Evolutionary conservation across 1,140 invertebrate species (phyloP).

Genomic region (Medauroidea extradentata): DNA sequence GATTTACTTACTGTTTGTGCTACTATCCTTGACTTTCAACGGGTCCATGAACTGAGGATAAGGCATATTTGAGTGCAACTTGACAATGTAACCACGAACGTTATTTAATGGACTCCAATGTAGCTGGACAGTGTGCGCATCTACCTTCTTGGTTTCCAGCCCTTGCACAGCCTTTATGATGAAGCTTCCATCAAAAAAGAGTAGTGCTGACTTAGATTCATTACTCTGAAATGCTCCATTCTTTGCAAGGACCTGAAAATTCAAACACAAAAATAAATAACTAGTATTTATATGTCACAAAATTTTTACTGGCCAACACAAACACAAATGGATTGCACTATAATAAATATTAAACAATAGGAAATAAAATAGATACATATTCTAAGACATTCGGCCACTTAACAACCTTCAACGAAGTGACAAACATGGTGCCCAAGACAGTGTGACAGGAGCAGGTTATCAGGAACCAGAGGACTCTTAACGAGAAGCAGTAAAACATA

Average conservation of each 20-base stretch:
- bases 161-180: conserved; percentile 57
- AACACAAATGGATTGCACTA: too few relatives aligned
- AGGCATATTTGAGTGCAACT: conserved; percentile 41
- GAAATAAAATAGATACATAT: too few relatives aligned
- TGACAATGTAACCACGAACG: conserved; percentile 59
- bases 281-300: too few relatives aligned
- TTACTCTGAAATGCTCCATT: conserved; percentile 55
- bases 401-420: too few relatives aligned
- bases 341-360: too few relatives aligned
- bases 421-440: too few relatives aligned
- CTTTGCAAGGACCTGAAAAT: conserved; percentile 57
- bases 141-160: conserved; percentile 46
- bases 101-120: conserved; percentile 54
- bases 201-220: conserved; percentile 49
- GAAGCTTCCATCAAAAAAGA: conserved; percentile 56
- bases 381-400: too few relatives aligned
- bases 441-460: too few relatives aligned
- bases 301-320: too few relatives aligned
- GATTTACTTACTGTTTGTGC: conserved; percentile 26
- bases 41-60: conserved; percentile 44
- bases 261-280: too few relatives aligned
- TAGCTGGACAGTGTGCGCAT: conserved; percentile 50
- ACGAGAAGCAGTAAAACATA: too few relatives aligned
- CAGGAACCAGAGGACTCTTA: too few relatives aligned
- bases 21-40: conserved; percentile 33